These are phyloP conservation scores for Desmodus rotundus DNA, from an alignment of 2,113 vertebrate species.

Conservation along the genomic window DNA sequence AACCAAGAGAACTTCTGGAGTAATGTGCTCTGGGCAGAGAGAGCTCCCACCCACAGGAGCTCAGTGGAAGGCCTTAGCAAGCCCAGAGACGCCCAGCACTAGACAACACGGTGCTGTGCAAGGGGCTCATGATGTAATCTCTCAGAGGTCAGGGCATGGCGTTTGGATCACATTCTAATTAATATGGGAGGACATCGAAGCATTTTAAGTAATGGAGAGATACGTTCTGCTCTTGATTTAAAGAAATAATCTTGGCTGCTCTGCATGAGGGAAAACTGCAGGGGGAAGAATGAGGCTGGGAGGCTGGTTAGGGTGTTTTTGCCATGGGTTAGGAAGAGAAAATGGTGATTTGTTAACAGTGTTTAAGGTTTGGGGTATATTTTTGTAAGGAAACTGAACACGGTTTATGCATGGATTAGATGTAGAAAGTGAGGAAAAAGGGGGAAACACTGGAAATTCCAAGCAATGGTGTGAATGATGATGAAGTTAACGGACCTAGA, in stretches of 20 bases:
- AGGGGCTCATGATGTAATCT: background rate
- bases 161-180: background rate
- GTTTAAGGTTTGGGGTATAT: background rate
- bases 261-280: background rate
- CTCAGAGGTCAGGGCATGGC: background rate
- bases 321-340: background rate
- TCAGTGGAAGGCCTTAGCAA: background rate
- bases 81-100: fast-evolving
- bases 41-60: fast-evolving
- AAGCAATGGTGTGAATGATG: background rate
- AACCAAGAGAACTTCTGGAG: background rate
- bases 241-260: background rate
- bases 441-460: background rate
- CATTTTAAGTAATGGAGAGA: background rate
- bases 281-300: background rate
- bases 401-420: background rate
- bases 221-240: background rate
- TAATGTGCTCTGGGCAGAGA: background rate
- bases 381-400: background rate
- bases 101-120: fast-evolving
- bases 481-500: background rate
- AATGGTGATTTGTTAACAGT: background rate
- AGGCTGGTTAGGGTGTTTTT: background rate
- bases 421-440: background rate
- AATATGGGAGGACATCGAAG: background rate